Conservation (phyloP, 1,140 invertebrate genomes). For the Archegozetes longisetosus region DNA sequence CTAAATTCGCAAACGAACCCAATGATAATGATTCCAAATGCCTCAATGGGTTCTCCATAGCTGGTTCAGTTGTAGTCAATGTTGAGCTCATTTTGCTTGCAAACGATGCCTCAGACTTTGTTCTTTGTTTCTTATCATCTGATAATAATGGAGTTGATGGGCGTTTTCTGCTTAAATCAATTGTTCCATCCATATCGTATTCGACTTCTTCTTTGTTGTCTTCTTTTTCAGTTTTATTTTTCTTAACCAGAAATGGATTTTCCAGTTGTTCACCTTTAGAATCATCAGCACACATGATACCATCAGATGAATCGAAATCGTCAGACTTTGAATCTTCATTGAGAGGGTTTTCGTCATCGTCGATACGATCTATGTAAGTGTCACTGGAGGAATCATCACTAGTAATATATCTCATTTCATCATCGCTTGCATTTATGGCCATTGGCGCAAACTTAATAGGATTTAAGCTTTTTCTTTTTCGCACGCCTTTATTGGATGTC, state of each 20-base stretch:
- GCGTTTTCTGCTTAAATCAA: slow-evolving; percentile 8
- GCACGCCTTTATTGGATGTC: slow-evolving; percentile 19
- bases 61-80: slow-evolving; percentile 12
- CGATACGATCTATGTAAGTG: slow-evolving; percentile 18
- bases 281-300: slow-evolving; percentile 15
- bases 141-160: slow-evolving; percentile 5
- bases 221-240: slow-evolving; percentile 8
- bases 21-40: slow-evolving; percentile 62
- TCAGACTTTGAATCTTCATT: slow-evolving; percentile 17
- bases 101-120: background rate
- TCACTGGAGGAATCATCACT: slow-evolving; percentile 22
- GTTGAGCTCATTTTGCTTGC: background rate
- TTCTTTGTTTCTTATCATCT: background rate
- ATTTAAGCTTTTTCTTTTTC: slow-evolving; percentile 81
- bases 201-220: slow-evolving; percentile 17
- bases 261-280: slow-evolving; percentile 19
- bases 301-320: slow-evolving; percentile 5
- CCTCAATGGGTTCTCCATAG: slow-evolving; percentile 46
- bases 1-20: slow-evolving; percentile 46
- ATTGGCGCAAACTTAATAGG: slow-evolving; percentile 56
- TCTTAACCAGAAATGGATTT: slow-evolving; percentile 1
- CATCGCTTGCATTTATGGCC: slow-evolving; percentile 30
- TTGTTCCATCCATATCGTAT: slow-evolving; percentile 3
- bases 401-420: slow-evolving; percentile 20
- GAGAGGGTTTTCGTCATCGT: slow-evolving; percentile 15